These are phyloP conservation scores for Schmidtea mediterranea DNA, from an alignment of 1,140 invertebrate genomes.

Conservation along the genomic window DNA sequence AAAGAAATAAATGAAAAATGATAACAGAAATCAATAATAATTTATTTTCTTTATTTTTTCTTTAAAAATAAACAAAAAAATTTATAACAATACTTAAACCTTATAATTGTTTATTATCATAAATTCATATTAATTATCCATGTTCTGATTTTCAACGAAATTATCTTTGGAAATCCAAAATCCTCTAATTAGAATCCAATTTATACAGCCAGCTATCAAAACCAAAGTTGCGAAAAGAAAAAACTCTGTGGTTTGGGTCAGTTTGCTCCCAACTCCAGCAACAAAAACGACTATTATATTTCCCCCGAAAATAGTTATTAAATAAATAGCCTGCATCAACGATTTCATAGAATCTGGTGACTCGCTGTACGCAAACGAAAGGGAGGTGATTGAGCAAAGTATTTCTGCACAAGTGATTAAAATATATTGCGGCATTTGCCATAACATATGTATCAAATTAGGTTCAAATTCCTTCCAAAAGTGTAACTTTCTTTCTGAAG, in stretches of 20 bases:
- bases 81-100: too few relatives aligned
- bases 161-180: too few relatives aligned
- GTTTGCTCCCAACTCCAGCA: constrained; percentile 32
- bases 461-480: not conserved
- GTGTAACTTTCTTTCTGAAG: too few relatives aligned
- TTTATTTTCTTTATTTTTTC: too few relatives aligned
- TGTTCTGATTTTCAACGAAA: too few relatives aligned
- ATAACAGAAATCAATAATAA: too few relatives aligned
- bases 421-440: constrained; percentile 57
- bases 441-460: constrained; percentile 14
- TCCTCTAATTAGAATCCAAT: not conserved
- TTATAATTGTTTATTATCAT: too few relatives aligned
- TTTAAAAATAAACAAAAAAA: too few relatives aligned
- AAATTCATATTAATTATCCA: too few relatives aligned
- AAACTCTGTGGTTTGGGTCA: constrained; percentile 40
- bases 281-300: constrained; percentile 65
- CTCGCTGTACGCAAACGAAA: constrained; percentile 64
- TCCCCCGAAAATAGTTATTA: constrained; percentile 60
- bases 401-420: constrained; percentile 55
- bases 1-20: too few relatives aligned
- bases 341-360: constrained; percentile 71
- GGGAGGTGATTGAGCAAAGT: constrained; percentile 62
- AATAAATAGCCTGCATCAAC: constrained; percentile 57
- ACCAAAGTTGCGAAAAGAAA: constrained; percentile 61
- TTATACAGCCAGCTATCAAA: constrained; percentile 29